Conservation (phyloP, 2,888 invertebrate species). For the Pammene fasciana region DNA sequence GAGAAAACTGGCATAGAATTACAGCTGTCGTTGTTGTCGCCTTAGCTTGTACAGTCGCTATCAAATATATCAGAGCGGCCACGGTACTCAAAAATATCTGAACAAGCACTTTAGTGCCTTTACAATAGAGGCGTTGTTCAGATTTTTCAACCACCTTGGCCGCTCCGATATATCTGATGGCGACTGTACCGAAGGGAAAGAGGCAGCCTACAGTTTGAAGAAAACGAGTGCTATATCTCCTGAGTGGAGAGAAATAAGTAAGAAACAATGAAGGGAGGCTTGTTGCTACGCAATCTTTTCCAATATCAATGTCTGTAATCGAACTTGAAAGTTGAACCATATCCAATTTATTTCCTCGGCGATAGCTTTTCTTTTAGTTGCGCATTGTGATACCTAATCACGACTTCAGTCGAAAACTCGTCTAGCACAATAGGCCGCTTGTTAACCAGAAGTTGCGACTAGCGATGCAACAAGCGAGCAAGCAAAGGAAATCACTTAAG, state of each 20-base stretch:
- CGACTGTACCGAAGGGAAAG: too few species aligned
- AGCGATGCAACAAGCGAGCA: conserved; percentile 42
- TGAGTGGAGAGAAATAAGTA: conserved; percentile 9
- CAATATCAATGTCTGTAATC: conserved; percentile 18
- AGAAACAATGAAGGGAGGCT: neutral
- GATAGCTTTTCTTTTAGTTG: neutral
- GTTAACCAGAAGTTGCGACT: neutral
- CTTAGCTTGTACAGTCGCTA: conserved; percentile 7
- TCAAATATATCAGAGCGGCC: too few species aligned
- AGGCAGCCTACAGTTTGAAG: neutral
- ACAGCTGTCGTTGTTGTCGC: conserved; percentile 6
- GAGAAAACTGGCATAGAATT: conserved; percentile 28
- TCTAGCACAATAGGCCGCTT: neutral
- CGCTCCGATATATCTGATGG: too few species aligned
- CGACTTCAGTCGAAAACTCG: neutral
- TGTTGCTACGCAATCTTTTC: neutral
- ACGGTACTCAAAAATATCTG: too few species aligned
- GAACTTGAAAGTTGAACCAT: neutral
- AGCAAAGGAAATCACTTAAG: too few species aligned
- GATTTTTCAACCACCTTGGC: too few species aligned
- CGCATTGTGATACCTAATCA: neutral
- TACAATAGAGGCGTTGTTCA: too few species aligned
- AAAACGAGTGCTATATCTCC: conserved; percentile 1
- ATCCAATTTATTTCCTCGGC: neutral
- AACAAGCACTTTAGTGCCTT: too few species aligned